phyloP scores from a whole-genome alignment of 2,113 vertebrate genomes.

The Cebidichthys violaceus region DNA sequence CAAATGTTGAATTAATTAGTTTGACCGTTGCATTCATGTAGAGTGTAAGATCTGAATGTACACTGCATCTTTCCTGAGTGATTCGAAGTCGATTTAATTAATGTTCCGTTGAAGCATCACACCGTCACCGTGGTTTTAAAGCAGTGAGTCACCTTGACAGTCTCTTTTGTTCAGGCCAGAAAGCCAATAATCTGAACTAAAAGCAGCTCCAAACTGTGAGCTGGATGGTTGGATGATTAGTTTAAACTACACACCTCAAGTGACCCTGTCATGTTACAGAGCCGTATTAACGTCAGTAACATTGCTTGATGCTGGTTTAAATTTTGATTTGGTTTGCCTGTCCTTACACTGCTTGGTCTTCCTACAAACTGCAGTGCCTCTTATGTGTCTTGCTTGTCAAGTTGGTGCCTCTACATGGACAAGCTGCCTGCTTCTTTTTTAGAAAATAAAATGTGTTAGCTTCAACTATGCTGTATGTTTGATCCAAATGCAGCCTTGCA shows the following conservation, averaged over 20 bases:
- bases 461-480: background rate
- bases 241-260: conserved; percentile 26
- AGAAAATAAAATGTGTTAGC: background rate
- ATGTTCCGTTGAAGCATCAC: conserved; percentile 22
- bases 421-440: background rate
- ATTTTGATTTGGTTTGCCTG: background rate
- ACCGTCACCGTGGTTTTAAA: conserved; percentile 20
- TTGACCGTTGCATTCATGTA: background rate
- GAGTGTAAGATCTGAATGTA: background rate
- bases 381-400: background rate
- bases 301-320: background rate
- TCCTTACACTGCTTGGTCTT: background rate
- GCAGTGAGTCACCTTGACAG: conserved; percentile 10
- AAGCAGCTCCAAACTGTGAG: conserved; percentile 33
- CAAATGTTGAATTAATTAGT: background rate
- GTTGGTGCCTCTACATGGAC: background rate
- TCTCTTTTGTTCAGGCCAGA: background rate
- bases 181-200: background rate
- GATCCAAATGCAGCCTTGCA: background rate
- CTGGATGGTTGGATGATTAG: conserved; percentile 22
- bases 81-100: conserved; percentile 11
- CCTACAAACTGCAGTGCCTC: conserved; percentile 30
- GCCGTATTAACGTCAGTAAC: background rate
- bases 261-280: conserved; percentile 30
- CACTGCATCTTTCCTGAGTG: background rate